Evolutionary conservation across 2,888 invertebrate species (phyloP), one percentile per base, ranked within the genome.

Genomic region (Glaucopsyche alexis): DNA sequence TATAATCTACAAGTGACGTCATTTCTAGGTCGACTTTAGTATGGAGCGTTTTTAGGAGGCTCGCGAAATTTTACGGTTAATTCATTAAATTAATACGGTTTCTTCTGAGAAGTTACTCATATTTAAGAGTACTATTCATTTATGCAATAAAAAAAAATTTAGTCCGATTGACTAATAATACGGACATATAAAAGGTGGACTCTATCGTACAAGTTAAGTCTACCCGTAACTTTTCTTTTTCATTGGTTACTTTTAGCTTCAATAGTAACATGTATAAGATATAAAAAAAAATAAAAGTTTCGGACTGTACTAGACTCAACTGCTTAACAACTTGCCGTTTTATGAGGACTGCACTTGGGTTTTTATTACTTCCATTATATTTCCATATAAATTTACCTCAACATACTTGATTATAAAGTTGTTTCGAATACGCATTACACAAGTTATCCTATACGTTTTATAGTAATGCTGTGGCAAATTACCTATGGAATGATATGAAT

Each of bases 361-460:
- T 60, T 60, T 60, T 60, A 60, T 60, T 13, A 60, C 60, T 60
- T 60, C 29, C 13, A 60, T 60, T 60, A 60, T 60, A 60, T 60
- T 60, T 60, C 60, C 60, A 60, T 60, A 38, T 60, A 60, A 13
- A 60, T 60, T 60, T 60, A 60, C 60, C 60, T 60, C 60, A 29
- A 60, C 60, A 60, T 29, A 60, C 60, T 60, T 60, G 60, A 60
- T 60, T 60, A 60, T 60, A 60, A 29, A 60, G 11, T 38, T 38
- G 60, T 29, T 29, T 60, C 29, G 60, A 60, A 60, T 60, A 60
- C 60, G 60, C 60, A 29, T 60, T 60, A 60, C 60, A 60, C 60
- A 60, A 60, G n/a, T 50, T 47, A 50, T 9, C 29, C 60, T 13
- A 60, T 60, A 19, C 29, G 60, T 60, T 60, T 29, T 29, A 60